These are phyloP conservation scores for Caenorhabditis sinica DNA, from an alignment of 2,888 invertebrate species.

Conservation along the genomic window DNA sequence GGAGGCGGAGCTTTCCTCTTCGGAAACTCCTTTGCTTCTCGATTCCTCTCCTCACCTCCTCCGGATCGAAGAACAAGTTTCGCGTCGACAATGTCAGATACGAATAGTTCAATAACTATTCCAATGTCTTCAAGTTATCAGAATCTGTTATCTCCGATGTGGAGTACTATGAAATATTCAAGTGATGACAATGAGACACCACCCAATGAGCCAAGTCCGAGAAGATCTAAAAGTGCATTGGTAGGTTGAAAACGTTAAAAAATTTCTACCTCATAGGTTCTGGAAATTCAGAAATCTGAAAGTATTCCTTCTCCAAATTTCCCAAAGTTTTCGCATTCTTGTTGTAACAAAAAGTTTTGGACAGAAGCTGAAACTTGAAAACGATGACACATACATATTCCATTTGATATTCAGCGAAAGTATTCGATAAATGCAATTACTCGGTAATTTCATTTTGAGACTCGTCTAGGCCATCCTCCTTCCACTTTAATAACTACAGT, in stretches of 20 bases:
- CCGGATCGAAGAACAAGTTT: constrained; percentile 78
- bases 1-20: constrained; percentile 45
- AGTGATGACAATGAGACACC: constrained; percentile 76
- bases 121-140: constrained; percentile 78
- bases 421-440: constrained; percentile 28
- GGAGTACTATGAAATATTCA: constrained; percentile 73
- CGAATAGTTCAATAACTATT: constrained; percentile 75
- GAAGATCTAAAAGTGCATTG: constrained; percentile 78
- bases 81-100: constrained; percentile 78
- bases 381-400: constrained; percentile 8
- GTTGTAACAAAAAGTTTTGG: not conserved
- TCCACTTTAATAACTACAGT: not conserved
- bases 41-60: constrained; percentile 75
- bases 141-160: constrained; percentile 80
- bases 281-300: not conserved
- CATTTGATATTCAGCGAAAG: constrained; percentile 26
- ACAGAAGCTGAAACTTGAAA: not conserved
- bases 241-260: constrained; percentile 63
- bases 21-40: constrained; percentile 21
- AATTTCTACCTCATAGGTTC: not conserved
- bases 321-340: not conserved
- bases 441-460: constrained; percentile 16
- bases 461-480: not conserved
- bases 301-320: too few relatives aligned
- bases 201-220: constrained; percentile 70